Base-by-base conservation (phyloP, 2,888 invertebrate species). In the Orchesella flavescens region DNA sequence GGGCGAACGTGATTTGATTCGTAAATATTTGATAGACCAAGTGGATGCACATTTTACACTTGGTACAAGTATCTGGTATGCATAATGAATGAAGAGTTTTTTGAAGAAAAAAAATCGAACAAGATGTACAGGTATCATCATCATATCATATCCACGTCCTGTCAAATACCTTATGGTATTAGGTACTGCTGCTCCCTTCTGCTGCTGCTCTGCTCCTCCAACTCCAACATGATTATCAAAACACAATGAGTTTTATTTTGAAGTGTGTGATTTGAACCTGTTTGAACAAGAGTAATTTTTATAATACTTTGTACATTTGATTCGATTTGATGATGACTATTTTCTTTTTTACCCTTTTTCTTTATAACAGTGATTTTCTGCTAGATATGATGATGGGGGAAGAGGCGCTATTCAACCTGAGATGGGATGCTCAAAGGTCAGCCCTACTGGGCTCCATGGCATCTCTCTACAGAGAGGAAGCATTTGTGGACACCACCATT, bases 361-460 rank as follows among this genome's bases (percentile, higher is more conserved):
- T 34, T n/a, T 3, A 10, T 4, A 49, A 46, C 19, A 19, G 49
- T 13, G n/a, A 34, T 49, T 49, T 34, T 46, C 15, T n/a, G 46
- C 19, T 53, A 15, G 53, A 53, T 49, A 83, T 66, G 74, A 83
- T 83, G 83, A 88, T 87, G 87, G 85, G 75, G 66, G 87, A 88
- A 23, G 87, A 88, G 66, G 86, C 87, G 15, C 81, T 87, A 46
- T 87, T 87, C 74, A 87, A 87, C 59, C 68, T 88, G 43, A 81
- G 88, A 43, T 88, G 88, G 88, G 88, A 88, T 79, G 87, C 87
- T 15, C 88, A 88, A 78, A 83, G 87, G 61, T 83, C 86, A 59
- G 87, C 88, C 23, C 79, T 88, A 12, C 73, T 88, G 76, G 87
- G 87, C 43, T 88, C 87, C 21, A 86, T 88, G 71, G 87, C 88